Conservation (phyloP, 2,888 invertebrate species). For the Bugula neritina region DNA sequence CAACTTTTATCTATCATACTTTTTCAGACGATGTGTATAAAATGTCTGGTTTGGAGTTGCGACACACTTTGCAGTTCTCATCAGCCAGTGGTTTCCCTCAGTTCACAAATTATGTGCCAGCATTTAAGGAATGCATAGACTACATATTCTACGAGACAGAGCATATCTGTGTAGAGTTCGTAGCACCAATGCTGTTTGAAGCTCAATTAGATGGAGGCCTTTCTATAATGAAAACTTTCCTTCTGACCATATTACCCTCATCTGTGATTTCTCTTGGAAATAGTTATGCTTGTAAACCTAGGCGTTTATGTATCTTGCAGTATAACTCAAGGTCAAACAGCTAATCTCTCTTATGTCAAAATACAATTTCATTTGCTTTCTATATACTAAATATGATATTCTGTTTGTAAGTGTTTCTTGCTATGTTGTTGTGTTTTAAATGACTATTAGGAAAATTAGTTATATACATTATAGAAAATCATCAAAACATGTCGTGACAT, state of each 20-base stretch:
- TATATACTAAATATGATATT: no score
- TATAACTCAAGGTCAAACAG: no score
- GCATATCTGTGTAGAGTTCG: slow-evolving; percentile 55
- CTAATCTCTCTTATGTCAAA: no score
- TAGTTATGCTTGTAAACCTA: background rate
- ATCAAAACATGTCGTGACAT: no score
- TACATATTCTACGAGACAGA: slow-evolving; percentile 76
- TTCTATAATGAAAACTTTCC: slow-evolving; percentile 83
- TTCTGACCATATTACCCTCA: slow-evolving; percentile 84
- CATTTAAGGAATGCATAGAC: slow-evolving; percentile 80
- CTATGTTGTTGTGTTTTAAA: no score
- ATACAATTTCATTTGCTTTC: no score
- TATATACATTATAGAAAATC: no score
- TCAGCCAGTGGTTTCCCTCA: slow-evolving; percentile 73
- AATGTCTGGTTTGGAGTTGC: slow-evolving; percentile 9
- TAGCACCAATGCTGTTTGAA: slow-evolving; percentile 72
- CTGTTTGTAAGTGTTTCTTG: no score
- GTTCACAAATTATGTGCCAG: slow-evolving; percentile 76
- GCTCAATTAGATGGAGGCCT: slow-evolving; percentile 76
- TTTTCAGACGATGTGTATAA: background rate
- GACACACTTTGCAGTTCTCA: slow-evolving; percentile 54
- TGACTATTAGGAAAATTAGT: no score
- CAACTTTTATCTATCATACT: background rate
- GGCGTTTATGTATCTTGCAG: no score
- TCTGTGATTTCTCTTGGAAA: slow-evolving; percentile 54